A percentile compares a stretch with the other conserved stretches of the same genome.
These are phyloP conservation scores for Drosophila paracracens DNA, from an alignment of 2,888 invertebrate genomes.

Conservation along the genomic window DNA sequence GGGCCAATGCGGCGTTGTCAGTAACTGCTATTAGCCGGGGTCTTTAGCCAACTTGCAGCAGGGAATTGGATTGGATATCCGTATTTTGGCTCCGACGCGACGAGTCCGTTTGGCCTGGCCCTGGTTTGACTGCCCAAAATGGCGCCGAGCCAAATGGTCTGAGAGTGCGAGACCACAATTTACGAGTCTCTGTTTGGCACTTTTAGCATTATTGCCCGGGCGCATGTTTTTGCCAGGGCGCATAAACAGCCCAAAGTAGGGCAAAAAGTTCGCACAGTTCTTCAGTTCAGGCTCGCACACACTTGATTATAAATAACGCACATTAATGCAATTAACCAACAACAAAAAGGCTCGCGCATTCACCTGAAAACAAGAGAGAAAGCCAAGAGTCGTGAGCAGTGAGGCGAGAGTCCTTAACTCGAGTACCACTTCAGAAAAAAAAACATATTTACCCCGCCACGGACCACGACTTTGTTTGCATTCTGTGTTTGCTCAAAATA, in stretches of 20 bases:
- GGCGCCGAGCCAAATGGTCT: conserved; percentile 32
- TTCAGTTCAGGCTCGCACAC: conserved; percentile 40
- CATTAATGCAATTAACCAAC: conserved; percentile 77
- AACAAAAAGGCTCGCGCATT: conserved; percentile 53
- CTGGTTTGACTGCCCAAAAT: conserved; percentile 30
- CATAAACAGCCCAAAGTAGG: conserved; percentile 59
- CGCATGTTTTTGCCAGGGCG: conserved; percentile 44
- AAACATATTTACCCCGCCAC: conserved; percentile 66
- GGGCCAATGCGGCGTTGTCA: conserved; percentile 75
- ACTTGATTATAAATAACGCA: conserved; percentile 74
- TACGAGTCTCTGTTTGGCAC: conserved; percentile 79
- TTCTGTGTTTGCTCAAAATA: conserved; percentile 50
- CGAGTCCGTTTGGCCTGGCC: conserved; percentile 10
- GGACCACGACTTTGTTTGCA: conserved; percentile 13
- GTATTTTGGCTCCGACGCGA: conserved; percentile 29
- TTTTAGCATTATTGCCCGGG: conserved; percentile 74
- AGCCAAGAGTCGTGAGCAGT: not conserved
- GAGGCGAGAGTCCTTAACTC: conserved; percentile 38
- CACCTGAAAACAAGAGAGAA: conserved; percentile 65
- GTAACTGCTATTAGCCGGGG: conserved; percentile 70
- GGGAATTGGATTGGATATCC: conserved; percentile 57
- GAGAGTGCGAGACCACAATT: conserved; percentile 55
- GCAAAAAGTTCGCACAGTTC: conserved; percentile 54
- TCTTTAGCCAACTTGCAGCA: conserved; percentile 62
- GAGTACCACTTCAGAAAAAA: conserved; percentile 66